Evolutionary conservation across 1,140 invertebrate species (phyloP), one percentile per base, ranked within the genome.

Genomic region (Uloborus diversus): DNA sequence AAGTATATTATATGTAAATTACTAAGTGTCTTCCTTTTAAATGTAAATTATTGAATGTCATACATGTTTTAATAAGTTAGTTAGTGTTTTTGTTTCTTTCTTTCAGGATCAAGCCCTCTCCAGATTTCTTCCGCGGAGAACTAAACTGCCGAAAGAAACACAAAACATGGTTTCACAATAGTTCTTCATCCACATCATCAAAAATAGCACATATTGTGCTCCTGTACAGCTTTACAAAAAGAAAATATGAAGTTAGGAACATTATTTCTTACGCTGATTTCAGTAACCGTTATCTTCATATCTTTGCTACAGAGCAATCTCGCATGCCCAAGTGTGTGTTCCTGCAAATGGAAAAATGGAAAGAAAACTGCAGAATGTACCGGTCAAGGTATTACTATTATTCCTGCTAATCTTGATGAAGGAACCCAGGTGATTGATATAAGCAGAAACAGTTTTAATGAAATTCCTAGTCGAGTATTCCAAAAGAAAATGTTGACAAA

Each of bases 301-400:
- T 9, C 20, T 2, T 64, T 17, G 42, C 30, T 78, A 53, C n/a
- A 79, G 1, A 56, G 49, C n/a, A 37, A 28, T 27, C 57, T 51
- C 2, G 32, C 49, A 20, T 78, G 82, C 30, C 82, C 82, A 1
- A 66, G 66, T 35, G 51, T 82, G 5, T 96, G 95, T 86, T 88
- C 90, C 11, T 96, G 95, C 88, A 96, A 94, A 84, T 96, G 95
- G 95, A 96, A 95, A 86, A 91, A 92, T 84, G 95, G 94, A 1
- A 96, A 96, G 85, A 92, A 94, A 84, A 94, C 93, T 73, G 94
- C 96, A 2, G 94, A 96, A 87, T 97, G 95, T 87, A 90, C 91
- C 70, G 91, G 94, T 86, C 91, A 93, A 25, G 91, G 90, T 32
- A 89, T 96, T 56, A 94, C 93, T 81, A 91, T 91, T 42, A 92